Conservation (phyloP, 23 tunicate species). For the Ascidia mentula region DNA sequence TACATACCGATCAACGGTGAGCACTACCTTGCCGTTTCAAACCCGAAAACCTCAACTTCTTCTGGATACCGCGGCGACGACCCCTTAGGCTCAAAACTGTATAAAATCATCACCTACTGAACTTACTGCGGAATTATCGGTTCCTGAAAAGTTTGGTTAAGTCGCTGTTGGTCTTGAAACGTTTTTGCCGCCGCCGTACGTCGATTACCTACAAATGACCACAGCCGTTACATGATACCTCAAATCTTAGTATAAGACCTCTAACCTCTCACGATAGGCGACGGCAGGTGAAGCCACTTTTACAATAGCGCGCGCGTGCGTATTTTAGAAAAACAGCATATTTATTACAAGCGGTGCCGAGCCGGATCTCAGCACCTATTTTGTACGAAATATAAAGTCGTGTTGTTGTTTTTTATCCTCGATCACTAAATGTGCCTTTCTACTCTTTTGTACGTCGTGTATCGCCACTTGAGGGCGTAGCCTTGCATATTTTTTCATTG, state of each 20-base stretch:
- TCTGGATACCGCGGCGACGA: neutral
- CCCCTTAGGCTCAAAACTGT: neutral
- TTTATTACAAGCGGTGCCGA: neutral
- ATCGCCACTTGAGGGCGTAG: no score
- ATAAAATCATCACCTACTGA: neutral
- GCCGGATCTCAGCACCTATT: neutral
- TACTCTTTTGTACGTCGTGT: no score
- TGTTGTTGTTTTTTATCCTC: no score
- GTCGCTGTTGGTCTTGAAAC: neutral
- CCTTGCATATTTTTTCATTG: no score
- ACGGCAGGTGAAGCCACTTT: neutral
- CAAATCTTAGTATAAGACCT: neutral
- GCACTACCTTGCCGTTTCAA: constrained; percentile 51
- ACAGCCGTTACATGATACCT: neutral
- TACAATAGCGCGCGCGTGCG: neutral
- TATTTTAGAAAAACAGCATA: neutral
- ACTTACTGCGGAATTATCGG: neutral
- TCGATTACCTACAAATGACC: neutral
- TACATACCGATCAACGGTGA: constrained; percentile 50
- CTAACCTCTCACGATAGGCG: neutral
- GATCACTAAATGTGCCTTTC: no score
- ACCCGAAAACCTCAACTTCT: constrained; percentile 13
- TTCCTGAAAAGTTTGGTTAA: neutral
- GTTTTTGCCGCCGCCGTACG: neutral
- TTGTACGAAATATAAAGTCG: no score